Evolutionary conservation across 2,797 vertebrate species (phyloP), one percentile per base, ranked within the genome.

Genomic region (Gastrophryne carolinensis): DNA sequence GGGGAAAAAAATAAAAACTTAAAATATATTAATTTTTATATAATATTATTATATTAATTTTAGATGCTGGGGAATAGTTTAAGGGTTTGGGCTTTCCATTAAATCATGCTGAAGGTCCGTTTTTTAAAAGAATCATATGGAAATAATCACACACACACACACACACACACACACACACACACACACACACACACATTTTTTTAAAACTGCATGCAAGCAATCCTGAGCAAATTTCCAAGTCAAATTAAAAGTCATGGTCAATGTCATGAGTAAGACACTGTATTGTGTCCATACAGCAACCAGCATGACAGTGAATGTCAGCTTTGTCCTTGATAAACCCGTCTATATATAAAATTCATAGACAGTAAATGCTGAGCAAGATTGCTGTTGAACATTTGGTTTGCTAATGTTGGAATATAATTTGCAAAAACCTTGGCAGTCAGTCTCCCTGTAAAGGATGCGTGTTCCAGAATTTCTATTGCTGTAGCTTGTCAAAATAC

Each of bases 361-460:
- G 26, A 17, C 58, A 52, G 12, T 49, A 72, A 72, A 24, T n/a
- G 21, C 29, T 54, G 49, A 15, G 24, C 74, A 50, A 24, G 27
- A 53, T 32, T 74, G 47, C 37, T 63, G 58, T 57, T 29, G 63
- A 39, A 17, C 30, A 70, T 70, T 56, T 71, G 49, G 49, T 63
- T 77, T 77, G 49, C 58, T 70, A 64, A 70, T 63, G 49, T 54
- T 70, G 47, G 50, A 49, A 34, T 64, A 54, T 53, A 44, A 53
- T 76, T 76, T 62, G 47, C 57, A 53, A 62, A 52, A 61, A 9
- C 19, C 11, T 56, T 69, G 34, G 27, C 66, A 64, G 57, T 21
- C 7, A 34, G 4, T n/a, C 41, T 70, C 37, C 34, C 63, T 24
- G 41, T 17, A 62, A n/a, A 69, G 13, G 21, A 29, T 24, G 27